Evolutionary conservation across 2,797 vertebrate species (phyloP).

Genomic region (Hypotaenidia okinawae): DNA sequence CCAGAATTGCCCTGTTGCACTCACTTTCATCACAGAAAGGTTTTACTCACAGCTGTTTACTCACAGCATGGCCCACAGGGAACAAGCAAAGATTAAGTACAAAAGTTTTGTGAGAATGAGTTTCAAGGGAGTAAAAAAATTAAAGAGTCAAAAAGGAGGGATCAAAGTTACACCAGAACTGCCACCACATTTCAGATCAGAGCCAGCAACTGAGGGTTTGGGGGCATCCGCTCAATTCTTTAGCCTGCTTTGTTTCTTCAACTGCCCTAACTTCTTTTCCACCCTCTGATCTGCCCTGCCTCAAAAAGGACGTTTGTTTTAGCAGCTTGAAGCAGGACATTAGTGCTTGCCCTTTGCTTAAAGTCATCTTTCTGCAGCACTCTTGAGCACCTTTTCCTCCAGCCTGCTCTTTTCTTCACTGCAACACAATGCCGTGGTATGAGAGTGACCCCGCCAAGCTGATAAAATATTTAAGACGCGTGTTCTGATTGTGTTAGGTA

Average conservation of each 20-base stretch:
- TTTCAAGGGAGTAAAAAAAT: neutral
- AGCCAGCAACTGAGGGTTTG: neutral
- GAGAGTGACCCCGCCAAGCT: conserved; percentile 68
- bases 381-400: conserved; percentile 11
- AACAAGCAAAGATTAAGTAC: neutral
- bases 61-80: neutral
- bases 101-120: neutral
- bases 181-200: neutral
- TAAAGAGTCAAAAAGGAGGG: neutral
- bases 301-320: neutral
- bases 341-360: neutral
- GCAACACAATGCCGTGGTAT: conserved; percentile 21
- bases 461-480: conserved; percentile 75
- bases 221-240: neutral
- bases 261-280: neutral
- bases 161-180: neutral
- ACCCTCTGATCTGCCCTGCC: neutral
- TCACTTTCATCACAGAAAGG: neutral
- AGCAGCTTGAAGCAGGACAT: neutral
- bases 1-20: neutral
- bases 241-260: neutral
- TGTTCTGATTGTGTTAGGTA: conserved; percentile 74
- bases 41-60: neutral
- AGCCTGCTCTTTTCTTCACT: conserved; percentile 1
- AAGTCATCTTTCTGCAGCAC: conserved; percentile 6